Conservation (phyloP, 2,888 invertebrate genomes). For the Drosophila mimica region DNA sequence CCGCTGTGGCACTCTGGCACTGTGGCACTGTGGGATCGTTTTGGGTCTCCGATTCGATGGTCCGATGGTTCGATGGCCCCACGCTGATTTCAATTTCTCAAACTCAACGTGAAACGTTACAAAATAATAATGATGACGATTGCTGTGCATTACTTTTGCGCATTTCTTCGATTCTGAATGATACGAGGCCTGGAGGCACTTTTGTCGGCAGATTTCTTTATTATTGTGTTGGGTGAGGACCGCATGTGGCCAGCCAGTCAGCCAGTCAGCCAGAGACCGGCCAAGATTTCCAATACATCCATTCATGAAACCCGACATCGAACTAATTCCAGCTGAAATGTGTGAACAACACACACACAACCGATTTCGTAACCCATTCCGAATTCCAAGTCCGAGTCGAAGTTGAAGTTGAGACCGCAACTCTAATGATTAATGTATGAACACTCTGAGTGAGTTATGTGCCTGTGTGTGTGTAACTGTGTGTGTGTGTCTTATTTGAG, state of each 20-base stretch:
- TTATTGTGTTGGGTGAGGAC: slow-evolving; percentile 62
- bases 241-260: slow-evolving; percentile 56
- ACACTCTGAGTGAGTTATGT: slow-evolving; percentile 55
- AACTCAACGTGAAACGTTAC: slow-evolving; percentile 75
- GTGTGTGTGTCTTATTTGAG: slow-evolving; percentile 20
- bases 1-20: slow-evolving; percentile 38
- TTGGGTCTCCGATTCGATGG: neutral
- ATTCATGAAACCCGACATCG: slow-evolving; percentile 68
- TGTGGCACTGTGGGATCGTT: slow-evolving; percentile 3
- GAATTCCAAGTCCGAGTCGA: slow-evolving; percentile 12
- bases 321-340: slow-evolving; percentile 76
- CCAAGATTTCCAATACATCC: slow-evolving; percentile 24
- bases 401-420: slow-evolving; percentile 34
- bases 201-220: slow-evolving; percentile 76
- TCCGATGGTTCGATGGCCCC: slow-evolving; percentile 38
- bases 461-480: neutral
- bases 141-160: slow-evolving; percentile 67
- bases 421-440: slow-evolving; percentile 78
- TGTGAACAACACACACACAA: slow-evolving; percentile 72
- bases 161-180: slow-evolving; percentile 70
- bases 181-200: slow-evolving; percentile 43
- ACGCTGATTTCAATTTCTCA: slow-evolving; percentile 79
- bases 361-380: slow-evolving; percentile 1
- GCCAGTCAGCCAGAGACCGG: slow-evolving; percentile 12
- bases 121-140: slow-evolving; percentile 78